A percentile compares a stretch with the other conserved stretches of the same genome.
Conservation (phyloP, 2,113 vertebrate species). For the Larimichthys crocea region DNA sequence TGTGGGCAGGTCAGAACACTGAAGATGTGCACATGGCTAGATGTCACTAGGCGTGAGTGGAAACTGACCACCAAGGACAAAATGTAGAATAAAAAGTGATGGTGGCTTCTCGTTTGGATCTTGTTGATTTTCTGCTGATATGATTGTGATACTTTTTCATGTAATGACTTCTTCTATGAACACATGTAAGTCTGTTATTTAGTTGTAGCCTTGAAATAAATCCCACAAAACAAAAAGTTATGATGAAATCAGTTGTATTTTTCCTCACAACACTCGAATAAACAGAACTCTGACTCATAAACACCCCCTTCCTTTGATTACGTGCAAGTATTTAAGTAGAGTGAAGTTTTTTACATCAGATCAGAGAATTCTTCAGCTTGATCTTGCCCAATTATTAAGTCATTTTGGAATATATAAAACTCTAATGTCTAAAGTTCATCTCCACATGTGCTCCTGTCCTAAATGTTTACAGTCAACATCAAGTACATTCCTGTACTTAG, state of each 20-base stretch:
- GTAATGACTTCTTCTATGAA: constrained; percentile 1
- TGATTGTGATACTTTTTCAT: constrained; percentile 44
- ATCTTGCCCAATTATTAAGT: no score
- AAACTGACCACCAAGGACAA: neutral
- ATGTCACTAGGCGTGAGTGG: neutral
- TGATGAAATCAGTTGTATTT: constrained; percentile 13
- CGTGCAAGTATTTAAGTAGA: neutral
- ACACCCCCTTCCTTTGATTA: neutral
- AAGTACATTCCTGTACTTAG: no score
- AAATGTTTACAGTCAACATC: no score
- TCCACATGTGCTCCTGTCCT: no score
- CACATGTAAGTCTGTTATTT: constrained; percentile 15
- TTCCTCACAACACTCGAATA: constrained; percentile 24
- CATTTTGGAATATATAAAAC: no score
- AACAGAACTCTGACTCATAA: constrained; percentile 8
- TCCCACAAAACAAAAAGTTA: neutral
- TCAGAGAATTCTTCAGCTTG: neutral
- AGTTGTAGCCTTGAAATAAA: constrained; percentile 47
- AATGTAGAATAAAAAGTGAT: neutral
- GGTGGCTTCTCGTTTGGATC: constrained; percentile 7
- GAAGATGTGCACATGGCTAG: neutral
- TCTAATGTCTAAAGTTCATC: no score
- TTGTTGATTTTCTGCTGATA: neutral
- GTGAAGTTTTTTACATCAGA: neutral
- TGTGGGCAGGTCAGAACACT: neutral